Base-by-base conservation (phyloP, 2,888 invertebrate genomes). In the Brachypalpus laphriformis region DNA sequence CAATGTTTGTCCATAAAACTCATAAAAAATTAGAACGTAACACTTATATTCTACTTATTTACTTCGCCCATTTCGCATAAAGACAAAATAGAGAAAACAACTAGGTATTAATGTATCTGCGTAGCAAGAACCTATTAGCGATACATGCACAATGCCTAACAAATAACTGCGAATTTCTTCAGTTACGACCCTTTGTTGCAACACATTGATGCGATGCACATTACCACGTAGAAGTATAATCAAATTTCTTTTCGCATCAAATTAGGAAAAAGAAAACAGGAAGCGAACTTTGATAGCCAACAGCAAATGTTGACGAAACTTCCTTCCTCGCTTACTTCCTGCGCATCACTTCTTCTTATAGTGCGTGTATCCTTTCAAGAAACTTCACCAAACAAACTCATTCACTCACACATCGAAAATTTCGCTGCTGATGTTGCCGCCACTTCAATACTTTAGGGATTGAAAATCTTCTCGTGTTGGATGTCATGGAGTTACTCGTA, bases 301-400 rank as follows among this genome's bases (percentile, higher is more conserved):
- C 56, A 28, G 61, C 68, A 77, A 77, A 77, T 77, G 54, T 77
- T 63, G 77, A 61, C 42, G 61, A 56, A 70, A 63, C 61, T 56
- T 56, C 42, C 14, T 57, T 61, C 34, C 11, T 1, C 37, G 70
- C 31, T 63, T 63, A 34, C 54, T 54, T 65, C 49, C 42, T 59
- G 37, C n/a, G 37, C 37, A 49, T 66, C 56, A 14, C 9, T 18
- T 31, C 34, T 47, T 8, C 49, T 61, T 49, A 18, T 72, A 40
- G 59, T 61, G 47, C 71, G 59, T 71, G 34, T 71, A 47, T 72
- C 47, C 59, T 61, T 49, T 49, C 0, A 14, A 72, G 37, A 59
- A 72, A 61, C 59, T 72, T 22, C 18, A 9, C 49, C 18, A 45
- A 45, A 47, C 20, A 47, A 20, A 22, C 11, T 11, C 4, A 47